phyloP scores from a whole-genome alignment of 2,888 invertebrate species.

The Agonopterix arenella region DNA sequence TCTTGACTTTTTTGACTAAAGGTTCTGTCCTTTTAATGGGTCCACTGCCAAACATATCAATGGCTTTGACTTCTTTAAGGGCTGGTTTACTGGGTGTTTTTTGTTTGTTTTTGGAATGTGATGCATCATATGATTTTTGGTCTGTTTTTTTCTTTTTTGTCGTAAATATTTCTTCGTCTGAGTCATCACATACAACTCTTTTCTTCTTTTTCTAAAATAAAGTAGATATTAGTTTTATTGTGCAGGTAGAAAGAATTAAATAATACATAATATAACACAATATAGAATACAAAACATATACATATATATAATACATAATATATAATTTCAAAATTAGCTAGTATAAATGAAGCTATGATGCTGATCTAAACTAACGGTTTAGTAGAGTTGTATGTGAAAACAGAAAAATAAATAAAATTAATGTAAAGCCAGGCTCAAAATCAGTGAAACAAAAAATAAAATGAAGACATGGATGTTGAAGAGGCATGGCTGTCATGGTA shows the following conservation, averaged over 20 bases:
- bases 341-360: no score
- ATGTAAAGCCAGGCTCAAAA: no score
- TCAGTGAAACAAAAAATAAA: no score
- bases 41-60: conserved; percentile 79
- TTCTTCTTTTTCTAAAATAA: conserved; percentile 44
- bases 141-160: conserved; percentile 31
- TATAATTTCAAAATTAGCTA: background rate
- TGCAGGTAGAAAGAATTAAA: no score
- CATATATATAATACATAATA: no score
- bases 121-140: conserved; percentile 16
- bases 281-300: no score
- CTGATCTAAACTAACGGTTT: no score
- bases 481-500: no score
- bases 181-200: conserved; percentile 47
- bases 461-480: no score
- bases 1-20: conserved; percentile 58
- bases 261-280: no score
- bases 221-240: conserved; percentile 2
- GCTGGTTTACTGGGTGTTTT: conserved; percentile 27
- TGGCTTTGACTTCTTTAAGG: conserved; percentile 56
- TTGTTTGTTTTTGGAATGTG: conserved; percentile 26
- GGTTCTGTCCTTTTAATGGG: conserved; percentile 77
- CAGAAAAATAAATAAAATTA: no score
- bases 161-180: conserved; percentile 46
- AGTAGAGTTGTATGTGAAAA: no score